These are phyloP conservation scores for Notospermus geniculatus DNA, from an alignment of 1,140 invertebrate species.

Conservation along the genomic window DNA sequence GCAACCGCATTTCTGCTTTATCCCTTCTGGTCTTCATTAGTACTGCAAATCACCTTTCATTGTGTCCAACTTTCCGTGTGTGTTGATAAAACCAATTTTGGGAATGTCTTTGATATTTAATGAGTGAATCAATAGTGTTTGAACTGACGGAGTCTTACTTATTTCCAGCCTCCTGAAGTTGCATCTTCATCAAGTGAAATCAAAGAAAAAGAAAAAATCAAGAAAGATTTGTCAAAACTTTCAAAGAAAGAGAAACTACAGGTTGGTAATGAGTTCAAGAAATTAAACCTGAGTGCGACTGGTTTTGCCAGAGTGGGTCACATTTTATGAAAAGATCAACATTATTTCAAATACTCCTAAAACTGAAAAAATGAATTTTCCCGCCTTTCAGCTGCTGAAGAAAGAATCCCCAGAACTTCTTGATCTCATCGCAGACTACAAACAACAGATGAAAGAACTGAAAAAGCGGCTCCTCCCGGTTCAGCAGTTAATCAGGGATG, in stretches of 20 bases:
- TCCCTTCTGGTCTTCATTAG: no score
- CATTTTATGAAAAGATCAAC: not conserved
- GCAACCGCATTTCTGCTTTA: no score
- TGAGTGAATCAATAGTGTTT: no score
- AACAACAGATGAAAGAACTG: constrained; percentile 63
- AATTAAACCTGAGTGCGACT: no score
- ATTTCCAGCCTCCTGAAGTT: no score
- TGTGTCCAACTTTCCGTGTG: no score
- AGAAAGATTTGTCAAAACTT: constrained; percentile 73
- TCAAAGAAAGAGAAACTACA: constrained; percentile 70
- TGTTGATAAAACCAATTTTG: no score
- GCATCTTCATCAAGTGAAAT: not conserved
- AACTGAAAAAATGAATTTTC: not conserved
- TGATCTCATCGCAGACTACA: constrained; percentile 73
- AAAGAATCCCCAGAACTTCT: constrained; percentile 83
- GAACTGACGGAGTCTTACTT: no score
- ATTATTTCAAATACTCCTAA: constrained; percentile 4
- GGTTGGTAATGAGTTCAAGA: constrained; percentile 27
- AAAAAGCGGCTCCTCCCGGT: constrained; percentile 67
- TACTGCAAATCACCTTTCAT: no score
- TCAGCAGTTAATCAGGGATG: constrained; percentile 63
- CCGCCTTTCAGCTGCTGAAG: constrained; percentile 62
- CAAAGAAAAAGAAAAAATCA: constrained; percentile 57
- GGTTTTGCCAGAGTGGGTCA: no score
- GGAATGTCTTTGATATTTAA: no score